A percentile compares a stretch with the other conserved stretches of the same genome.
Evolutionary conservation across 2,888 invertebrate genomes (phyloP).

Genomic region (Disparrhopalites patrizii): DNA sequence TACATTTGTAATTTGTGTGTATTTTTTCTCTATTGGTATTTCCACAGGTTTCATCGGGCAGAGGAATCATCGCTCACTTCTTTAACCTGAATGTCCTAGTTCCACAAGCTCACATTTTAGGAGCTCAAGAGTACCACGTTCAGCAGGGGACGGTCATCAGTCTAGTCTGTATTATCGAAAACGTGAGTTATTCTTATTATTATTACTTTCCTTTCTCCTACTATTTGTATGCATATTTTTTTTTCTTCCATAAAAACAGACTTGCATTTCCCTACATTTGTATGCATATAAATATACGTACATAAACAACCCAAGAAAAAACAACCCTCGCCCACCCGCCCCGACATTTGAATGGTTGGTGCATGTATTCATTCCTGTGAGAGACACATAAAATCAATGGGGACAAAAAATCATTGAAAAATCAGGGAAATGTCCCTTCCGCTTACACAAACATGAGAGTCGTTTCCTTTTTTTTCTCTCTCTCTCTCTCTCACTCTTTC

Average conservation of each 20-base stretch:
- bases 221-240: not conserved
- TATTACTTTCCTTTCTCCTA: not conserved
- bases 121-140: slow-evolving; percentile 80
- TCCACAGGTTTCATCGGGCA: slow-evolving; percentile 72
- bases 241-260: no score
- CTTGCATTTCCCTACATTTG: no score
- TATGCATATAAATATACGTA: no score
- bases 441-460: not conserved
- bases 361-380: no score
- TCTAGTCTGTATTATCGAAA: slow-evolving; percentile 85
- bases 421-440: not conserved
- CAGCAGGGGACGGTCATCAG: slow-evolving; percentile 84
- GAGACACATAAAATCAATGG: not conserved
- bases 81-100: slow-evolving; percentile 83
- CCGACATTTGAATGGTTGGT: no score
- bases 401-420: not conserved
- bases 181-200: slow-evolving; percentile 59
- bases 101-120: slow-evolving; percentile 84
- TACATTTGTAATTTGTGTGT: no score
- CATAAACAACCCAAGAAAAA: no score
- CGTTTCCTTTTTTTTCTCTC: no score
- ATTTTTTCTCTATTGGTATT: no score
- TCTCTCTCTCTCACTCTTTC: no score
- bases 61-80: slow-evolving; percentile 79
- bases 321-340: no score